Conservation (phyloP, 2,888 invertebrate species). For the Xestia sexstrigata region DNA sequence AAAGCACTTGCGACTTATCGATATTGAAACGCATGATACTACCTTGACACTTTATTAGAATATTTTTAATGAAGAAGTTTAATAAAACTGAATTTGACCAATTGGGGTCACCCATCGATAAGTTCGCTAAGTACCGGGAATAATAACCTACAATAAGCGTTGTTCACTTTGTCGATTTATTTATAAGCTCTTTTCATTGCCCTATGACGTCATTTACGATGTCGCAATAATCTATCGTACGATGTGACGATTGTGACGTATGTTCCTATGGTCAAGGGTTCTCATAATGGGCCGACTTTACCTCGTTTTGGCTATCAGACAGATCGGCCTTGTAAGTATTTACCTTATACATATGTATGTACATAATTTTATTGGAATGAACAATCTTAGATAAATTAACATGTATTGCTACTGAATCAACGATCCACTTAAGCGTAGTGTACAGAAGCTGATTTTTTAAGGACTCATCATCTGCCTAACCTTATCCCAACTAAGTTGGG, state of each 20-base stretch:
- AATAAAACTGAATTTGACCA: neutral
- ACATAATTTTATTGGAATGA: neutral
- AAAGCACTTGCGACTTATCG: constrained; percentile 7
- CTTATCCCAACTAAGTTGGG: too few relatives aligned
- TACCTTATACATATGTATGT: too few relatives aligned
- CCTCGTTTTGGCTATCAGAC: too few relatives aligned
- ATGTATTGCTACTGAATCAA: neutral
- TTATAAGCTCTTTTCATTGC: constrained; percentile 10
- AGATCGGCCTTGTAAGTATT: neutral
- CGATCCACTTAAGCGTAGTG: neutral
- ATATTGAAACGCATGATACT: constrained; percentile 6
- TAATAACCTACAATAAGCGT: neutral
- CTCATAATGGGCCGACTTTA: neutral
- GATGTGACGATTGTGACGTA: constrained; percentile 21
- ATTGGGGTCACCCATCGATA: constrained; percentile 19
- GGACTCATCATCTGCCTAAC: too few relatives aligned
- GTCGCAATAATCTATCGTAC: constrained; percentile 29
- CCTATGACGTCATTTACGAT: constrained; percentile 19
- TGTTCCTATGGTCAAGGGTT: constrained; percentile 22
- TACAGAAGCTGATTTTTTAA: neutral
- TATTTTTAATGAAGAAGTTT: neutral
- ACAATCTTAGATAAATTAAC: neutral
- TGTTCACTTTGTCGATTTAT: constrained; percentile 10
- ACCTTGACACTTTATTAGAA: constrained; percentile 14
- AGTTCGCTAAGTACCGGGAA: neutral